Evolutionary conservation across 2,888 invertebrate species (phyloP).

Genomic region (Therioaphis trifolii): DNA sequence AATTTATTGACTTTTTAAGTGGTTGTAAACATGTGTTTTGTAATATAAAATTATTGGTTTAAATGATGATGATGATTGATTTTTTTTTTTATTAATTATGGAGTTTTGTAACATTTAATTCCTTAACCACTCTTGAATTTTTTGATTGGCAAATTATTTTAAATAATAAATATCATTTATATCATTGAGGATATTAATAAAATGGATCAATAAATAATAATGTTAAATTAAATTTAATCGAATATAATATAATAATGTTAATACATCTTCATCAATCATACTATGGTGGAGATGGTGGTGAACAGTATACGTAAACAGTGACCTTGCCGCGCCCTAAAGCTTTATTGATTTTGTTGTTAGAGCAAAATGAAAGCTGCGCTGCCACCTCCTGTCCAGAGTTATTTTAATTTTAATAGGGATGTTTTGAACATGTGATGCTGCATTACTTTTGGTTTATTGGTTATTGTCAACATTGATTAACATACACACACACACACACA

Average conservation of each 20-base stretch:
- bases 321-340: slow-evolving; percentile 62
- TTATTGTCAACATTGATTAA: not conserved
- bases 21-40: not conserved
- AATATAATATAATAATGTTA: slow-evolving; percentile 13
- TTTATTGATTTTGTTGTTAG: slow-evolving; percentile 62
- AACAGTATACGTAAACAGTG: slow-evolving; percentile 47
- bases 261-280: slow-evolving; percentile 44
- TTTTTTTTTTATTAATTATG: not conserved
- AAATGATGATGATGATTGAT: not conserved
- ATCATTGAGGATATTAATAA: not conserved
- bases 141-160: not conserved
- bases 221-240: slow-evolving; percentile 23
- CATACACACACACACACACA: no score
- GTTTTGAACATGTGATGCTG: slow-evolving; percentile 18
- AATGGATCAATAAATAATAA: not conserved
- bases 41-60: not conserved
- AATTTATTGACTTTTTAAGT: not conserved
- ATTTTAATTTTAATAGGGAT: slow-evolving; percentile 45
- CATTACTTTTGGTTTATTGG: slow-evolving; percentile 5
- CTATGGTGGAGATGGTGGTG: slow-evolving; percentile 25
- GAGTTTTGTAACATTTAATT: not conserved
- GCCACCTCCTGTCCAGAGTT: slow-evolving; percentile 32
- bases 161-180: not conserved
- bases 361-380: slow-evolving; percentile 55
- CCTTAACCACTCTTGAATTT: no score